Base-by-base conservation (phyloP, 2,797 vertebrate species). In the Spondyliosoma cantharus region DNA sequence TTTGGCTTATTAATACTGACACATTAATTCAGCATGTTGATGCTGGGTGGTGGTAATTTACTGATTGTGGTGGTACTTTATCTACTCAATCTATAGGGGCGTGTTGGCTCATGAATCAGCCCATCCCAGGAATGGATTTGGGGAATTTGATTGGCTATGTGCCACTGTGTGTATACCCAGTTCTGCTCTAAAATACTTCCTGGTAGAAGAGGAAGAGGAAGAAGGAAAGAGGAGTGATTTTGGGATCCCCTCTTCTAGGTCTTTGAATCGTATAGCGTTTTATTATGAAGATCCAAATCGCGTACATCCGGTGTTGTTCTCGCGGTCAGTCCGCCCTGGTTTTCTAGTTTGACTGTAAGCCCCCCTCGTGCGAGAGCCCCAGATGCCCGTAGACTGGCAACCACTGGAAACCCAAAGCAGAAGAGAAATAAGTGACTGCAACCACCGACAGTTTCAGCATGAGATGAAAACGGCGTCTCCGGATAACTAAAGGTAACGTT, bases 401-500 rank as follows among this genome's bases (percentile, higher is more conserved):
- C 57, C 5, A 1, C 50, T 27, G 72, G 48, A 50, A 37, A 11
- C 43, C 0, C 3, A 15, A 9, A 63, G 37, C 29, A 29, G 56
- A 72, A 24, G 37, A 22, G 4, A 46, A 64, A 71, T 12, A 32
- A 52, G 52, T 58, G 8, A 6, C 3, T 1, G 37, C 19, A 14
- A 3, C 12, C 46, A 5, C 25, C 62, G 29, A 27, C 52, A 17
- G 20, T 59, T 56, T 57, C 16, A 32, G 20, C 27, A 0, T 32
- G 68, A 76, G 43, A 71, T 65, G 71, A 87, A 9, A 22, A 27
- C 49, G 22, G 1, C 57, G 4, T 17, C 37, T 48, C 46, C 5
- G 65, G 24, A 62, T 1, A 13, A 17, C 2, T 68, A 0, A 68
- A 82, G 90, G 85, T 92, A 76, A 74, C 0, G 90, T 84, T 92